Conservation (phyloP, 2,797 vertebrate species). For the Tarsius wallacei region DNA sequence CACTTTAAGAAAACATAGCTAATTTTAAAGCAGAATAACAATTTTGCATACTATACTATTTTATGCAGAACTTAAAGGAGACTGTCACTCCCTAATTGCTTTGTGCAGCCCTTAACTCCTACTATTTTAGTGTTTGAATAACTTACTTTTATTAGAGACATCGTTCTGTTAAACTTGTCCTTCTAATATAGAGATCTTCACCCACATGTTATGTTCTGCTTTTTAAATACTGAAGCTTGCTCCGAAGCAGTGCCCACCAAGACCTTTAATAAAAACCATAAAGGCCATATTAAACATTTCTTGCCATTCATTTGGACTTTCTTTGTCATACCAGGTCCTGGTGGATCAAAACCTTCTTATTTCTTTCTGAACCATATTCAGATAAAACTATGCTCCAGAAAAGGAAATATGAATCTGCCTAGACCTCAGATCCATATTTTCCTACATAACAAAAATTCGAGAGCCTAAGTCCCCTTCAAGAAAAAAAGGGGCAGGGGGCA, state of each 20-base stretch:
- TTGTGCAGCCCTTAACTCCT: background rate
- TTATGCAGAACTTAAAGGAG: background rate
- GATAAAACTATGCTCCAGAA: background rate
- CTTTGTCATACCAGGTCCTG: background rate
- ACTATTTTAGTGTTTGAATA: background rate
- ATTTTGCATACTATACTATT: background rate
- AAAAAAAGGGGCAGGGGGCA: background rate
- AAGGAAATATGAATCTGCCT: background rate
- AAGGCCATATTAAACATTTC: background rate
- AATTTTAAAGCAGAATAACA: background rate
- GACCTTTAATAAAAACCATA: background rate
- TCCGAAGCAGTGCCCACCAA: background rate
- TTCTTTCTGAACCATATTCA: constrained; percentile 22
- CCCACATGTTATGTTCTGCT: background rate
- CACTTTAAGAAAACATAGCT: background rate
- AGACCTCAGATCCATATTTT: background rate
- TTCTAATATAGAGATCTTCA: background rate
- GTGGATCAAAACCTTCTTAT: background rate
- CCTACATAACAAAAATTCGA: background rate
- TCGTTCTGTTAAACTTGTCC: background rate
- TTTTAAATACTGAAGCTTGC: background rate
- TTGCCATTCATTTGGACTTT: background rate
- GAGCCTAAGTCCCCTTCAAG: background rate
- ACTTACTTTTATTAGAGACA: background rate
- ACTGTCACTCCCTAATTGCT: background rate